Conservation (phyloP, 2,113 vertebrate species). For the Phyllostomus discolor region DNA sequence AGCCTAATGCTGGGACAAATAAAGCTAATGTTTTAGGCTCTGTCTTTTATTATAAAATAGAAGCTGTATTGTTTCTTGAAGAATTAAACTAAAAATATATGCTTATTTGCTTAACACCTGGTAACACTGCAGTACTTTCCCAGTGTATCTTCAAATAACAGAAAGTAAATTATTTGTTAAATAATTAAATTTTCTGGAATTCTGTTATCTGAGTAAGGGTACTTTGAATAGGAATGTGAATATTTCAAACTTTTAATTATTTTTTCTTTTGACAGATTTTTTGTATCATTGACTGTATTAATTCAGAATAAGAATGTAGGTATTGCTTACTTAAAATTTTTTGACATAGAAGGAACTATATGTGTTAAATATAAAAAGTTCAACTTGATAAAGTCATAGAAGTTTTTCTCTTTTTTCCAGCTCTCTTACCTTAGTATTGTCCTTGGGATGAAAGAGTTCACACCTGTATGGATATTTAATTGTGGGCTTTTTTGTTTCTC, state of each 20-base stretch:
- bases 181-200: background rate
- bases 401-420: background rate
- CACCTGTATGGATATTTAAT: background rate
- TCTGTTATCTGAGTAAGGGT: background rate
- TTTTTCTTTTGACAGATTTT: background rate
- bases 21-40: background rate
- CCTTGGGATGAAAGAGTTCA: background rate
- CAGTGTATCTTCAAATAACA: background rate
- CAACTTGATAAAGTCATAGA: background rate
- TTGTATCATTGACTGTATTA: background rate
- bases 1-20: background rate
- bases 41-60: background rate
- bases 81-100: background rate
- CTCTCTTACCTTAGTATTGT: background rate
- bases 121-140: background rate
- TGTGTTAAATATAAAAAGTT: background rate
- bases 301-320: background rate
- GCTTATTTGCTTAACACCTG: background rate
- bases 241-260: constrained; percentile 5
- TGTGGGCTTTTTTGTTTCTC: background rate
- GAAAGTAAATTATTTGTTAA: background rate
- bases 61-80: background rate
- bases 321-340: background rate
- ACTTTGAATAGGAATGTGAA: background rate
- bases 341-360: background rate